phyloP scores from a whole-genome alignment of 2,113 vertebrate genomes.

The Aramus guarauna region DNA sequence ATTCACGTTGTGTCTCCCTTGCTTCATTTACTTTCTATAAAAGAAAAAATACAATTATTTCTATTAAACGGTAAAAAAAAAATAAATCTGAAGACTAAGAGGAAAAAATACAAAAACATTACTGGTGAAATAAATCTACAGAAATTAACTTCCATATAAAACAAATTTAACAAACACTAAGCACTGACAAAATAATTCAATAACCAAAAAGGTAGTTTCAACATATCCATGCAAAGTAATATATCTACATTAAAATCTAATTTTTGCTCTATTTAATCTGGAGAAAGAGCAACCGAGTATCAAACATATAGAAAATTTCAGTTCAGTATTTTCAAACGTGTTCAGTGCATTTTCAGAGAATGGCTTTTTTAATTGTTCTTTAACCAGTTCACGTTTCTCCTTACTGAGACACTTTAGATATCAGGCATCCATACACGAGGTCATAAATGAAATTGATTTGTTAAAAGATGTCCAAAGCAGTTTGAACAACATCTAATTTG shows the following conservation, averaged over 20 bases:
- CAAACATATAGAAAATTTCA: not conserved
- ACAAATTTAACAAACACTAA: not conserved
- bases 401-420: not conserved
- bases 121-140: not conserved
- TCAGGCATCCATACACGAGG: not conserved
- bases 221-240: not conserved
- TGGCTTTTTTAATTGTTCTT: not conserved
- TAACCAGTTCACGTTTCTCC: not conserved
- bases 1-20: constrained; percentile 80
- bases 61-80: not conserved
- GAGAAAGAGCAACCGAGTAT: not conserved
- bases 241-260: not conserved
- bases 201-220: not conserved
- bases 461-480: not conserved
- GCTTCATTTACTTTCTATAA: constrained; percentile 88
- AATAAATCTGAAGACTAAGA: not conserved
- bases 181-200: not conserved
- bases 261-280: not conserved
- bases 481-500: not conserved
- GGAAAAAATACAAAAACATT: not conserved
- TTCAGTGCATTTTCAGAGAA: not conserved
- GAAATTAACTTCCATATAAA: not conserved
- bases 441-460: not conserved
- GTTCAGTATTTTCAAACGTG: not conserved
- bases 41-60: not conserved